Evolutionary conservation across 2,797 vertebrate genomes (phyloP).

Genomic region (Dendrocincla fuliginosa): DNA sequence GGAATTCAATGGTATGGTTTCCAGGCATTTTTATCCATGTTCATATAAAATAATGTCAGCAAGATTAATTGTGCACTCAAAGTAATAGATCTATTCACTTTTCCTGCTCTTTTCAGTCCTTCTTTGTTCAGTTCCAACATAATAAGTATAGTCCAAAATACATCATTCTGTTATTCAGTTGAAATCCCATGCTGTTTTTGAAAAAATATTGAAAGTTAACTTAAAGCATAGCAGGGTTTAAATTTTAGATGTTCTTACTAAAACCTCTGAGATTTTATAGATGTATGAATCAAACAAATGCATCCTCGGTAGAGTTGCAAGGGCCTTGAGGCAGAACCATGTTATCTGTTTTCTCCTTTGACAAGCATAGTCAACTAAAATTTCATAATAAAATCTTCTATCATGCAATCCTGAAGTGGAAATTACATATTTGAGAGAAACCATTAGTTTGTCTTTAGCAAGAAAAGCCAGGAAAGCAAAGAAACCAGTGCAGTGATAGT

Average conservation of each 20-base stretch:
- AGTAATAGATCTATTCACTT: slow-evolving; percentile 72
- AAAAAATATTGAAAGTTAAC: slow-evolving; percentile 31
- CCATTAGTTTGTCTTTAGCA: not conserved
- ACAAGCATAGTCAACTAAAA: not conserved
- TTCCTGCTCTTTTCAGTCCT: slow-evolving; percentile 56
- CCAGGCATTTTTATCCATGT: slow-evolving; percentile 73
- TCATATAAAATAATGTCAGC: slow-evolving; percentile 76
- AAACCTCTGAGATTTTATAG: not conserved
- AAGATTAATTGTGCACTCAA: slow-evolving; percentile 77
- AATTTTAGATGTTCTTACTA: not conserved
- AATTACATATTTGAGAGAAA: not conserved
- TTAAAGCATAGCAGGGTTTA: not conserved
- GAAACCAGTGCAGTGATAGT: not conserved
- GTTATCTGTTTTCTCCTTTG: not conserved
- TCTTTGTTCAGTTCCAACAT: not conserved
- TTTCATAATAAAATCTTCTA: not conserved
- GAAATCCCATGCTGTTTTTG: not conserved
- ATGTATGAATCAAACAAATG: not conserved
- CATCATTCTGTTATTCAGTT: not conserved
- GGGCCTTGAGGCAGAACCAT: not conserved
- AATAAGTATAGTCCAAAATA: not conserved
- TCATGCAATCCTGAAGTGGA: not conserved
- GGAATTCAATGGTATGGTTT: slow-evolving; percentile 68
- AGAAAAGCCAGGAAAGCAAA: not conserved
- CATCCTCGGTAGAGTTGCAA: not conserved